Percentiles rank a stretch among this genome's conserved stretches.
Conservation (phyloP, 2,797 vertebrate species). For the Yasuhikotakia modesta region DNA sequence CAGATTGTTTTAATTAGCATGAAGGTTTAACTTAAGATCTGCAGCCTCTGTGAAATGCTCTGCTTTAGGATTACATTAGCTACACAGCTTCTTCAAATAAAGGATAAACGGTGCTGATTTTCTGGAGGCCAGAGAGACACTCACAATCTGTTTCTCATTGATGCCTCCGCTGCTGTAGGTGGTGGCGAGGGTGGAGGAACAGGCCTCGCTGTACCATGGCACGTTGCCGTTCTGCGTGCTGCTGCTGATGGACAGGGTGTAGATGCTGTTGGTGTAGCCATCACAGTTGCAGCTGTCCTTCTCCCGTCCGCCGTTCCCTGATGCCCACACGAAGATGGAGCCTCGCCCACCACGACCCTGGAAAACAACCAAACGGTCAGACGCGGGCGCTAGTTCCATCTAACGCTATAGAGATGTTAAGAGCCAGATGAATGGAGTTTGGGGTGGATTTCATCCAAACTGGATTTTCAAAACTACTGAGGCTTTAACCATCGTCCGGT, state of each 20-base stretch:
- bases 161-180: slow-evolving; percentile 89
- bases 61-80: slow-evolving; percentile 30
- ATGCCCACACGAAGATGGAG: slow-evolving; percentile 87
- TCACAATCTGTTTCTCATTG: slow-evolving; percentile 90
- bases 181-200: slow-evolving; percentile 88
- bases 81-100: slow-evolving; percentile 33
- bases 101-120: slow-evolving; percentile 32
- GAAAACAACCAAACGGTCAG: slow-evolving; percentile 3
- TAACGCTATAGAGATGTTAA: not conserved
- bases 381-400: not conserved
- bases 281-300: slow-evolving; percentile 92
- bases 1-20: slow-evolving; percentile 13
- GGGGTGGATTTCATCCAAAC: slow-evolving; percentile 18
- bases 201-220: slow-evolving; percentile 91
- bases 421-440: slow-evolving; percentile 32
- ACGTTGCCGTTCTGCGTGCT: slow-evolving; percentile 86
- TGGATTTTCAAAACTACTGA: slow-evolving; percentile 12
- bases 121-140: slow-evolving; percentile 58
- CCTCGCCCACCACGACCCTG: slow-evolving; percentile 85
- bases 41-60: not conserved
- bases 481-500: slow-evolving; percentile 8
- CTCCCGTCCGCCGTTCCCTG: slow-evolving; percentile 85
- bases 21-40: slow-evolving; percentile 23
- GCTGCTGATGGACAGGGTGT: slow-evolving; percentile 90
- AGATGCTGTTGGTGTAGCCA: slow-evolving; percentile 92